Base-by-base conservation (phyloP, 1,140 invertebrate genomes). In the Neodiprion lecontei region DNA sequence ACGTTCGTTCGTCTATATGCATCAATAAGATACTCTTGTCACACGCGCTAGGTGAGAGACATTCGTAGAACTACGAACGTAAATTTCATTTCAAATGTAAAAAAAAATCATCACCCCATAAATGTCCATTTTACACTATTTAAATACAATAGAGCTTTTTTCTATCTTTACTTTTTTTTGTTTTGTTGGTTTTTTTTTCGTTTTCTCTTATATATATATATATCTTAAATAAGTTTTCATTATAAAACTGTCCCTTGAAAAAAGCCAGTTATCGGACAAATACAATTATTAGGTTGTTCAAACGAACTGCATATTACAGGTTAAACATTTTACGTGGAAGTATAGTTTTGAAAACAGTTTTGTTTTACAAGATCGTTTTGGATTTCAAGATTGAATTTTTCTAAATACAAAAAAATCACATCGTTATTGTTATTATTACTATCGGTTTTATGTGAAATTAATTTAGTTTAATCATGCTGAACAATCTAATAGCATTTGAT, bases 91-190 rank as follows among this genome's bases (percentile, higher is more conserved):
- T 87, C 78, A 85, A 87, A 83, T 83, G 78, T 84, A 87, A 86
- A 83, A 82, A 82, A 84, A 83, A 75, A 68, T 82, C 80, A 84
- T 87, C 86, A 84, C 83, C 83, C 53, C 85, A 87, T 83, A 85
- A 83, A 84, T 86, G 84, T 88, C 80, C 87, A 88, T 88, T 87
- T 88, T 88, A 88, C 87, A 88, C 85, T 88, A 88, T 88, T 88
- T 88, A 88, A 88, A 88, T 88, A 88, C 84, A 88, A 88, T 88
- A 87, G 82, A 87, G 79, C 83, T 88, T 88, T 87, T 78, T 61
- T 61, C 53, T 61, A 14, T 61, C 53, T 9, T 61, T 61, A 61
- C n/a, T 61, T 17, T 61, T 14, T 68, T 77, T 40, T 40, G 28
- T 40, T 40, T 40, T 40, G 28, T 40, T 3, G 28, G 28, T 40